Conservation (phyloP, 2,797 vertebrate species). For the Cryptoprocta ferox region DNA sequence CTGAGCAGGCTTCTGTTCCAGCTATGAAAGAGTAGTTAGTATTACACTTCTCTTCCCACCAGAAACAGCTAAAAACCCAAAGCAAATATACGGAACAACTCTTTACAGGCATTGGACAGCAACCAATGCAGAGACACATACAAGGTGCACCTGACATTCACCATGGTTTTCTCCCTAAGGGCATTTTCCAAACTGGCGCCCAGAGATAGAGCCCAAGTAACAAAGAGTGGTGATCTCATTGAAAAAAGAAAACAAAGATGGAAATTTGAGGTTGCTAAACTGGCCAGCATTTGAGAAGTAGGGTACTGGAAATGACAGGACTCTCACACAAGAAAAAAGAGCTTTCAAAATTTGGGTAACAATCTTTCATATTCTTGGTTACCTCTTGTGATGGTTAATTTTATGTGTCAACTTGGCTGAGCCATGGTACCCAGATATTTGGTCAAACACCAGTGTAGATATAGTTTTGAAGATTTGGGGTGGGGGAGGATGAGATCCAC, state of each 20-base stretch:
- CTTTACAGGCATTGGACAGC: not conserved
- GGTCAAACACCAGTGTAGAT: not conserved
- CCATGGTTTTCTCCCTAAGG: not conserved
- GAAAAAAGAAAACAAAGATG: not conserved
- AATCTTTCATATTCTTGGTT: not conserved
- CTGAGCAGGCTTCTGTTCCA: not conserved
- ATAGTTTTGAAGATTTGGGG: not conserved
- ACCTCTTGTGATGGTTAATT: not conserved
- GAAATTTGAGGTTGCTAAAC: not conserved
- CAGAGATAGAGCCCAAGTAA: not conserved
- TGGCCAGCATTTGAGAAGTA: not conserved
- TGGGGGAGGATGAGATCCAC: not conserved
- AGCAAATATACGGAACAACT: not conserved
- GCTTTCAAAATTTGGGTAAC: not conserved
- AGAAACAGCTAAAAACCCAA: not conserved
- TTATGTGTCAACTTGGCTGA: not conserved
- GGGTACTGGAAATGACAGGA: not conserved
- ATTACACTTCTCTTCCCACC: not conserved
- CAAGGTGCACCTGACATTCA: not conserved
- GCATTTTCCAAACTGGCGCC: not conserved
- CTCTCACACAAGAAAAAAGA: not conserved
- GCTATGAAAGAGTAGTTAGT: not conserved
- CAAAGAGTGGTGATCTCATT: not conserved
- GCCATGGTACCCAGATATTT: not conserved
- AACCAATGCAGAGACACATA: not conserved